phyloP scores from a whole-genome alignment of 2,113 vertebrate species.

The Myotis davidii region DNA sequence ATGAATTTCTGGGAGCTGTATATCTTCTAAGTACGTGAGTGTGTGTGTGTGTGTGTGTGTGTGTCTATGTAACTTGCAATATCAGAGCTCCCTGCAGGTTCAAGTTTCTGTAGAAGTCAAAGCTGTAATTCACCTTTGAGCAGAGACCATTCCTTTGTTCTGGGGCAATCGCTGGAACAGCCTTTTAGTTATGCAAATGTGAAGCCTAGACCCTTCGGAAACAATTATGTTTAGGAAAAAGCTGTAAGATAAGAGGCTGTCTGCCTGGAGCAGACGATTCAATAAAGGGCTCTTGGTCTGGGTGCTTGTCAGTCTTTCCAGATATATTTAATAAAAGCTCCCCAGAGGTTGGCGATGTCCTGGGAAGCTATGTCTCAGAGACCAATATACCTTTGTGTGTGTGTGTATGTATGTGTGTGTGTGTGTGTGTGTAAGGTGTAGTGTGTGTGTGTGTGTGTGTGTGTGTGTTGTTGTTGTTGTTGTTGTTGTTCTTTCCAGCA shows the following conservation, averaged over 20 bases:
- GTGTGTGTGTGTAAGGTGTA: neutral
- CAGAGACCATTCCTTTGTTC: neutral
- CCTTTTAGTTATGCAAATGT: slow-evolving; percentile 8
- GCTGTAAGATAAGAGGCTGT: neutral
- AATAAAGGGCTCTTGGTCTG: neutral
- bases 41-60: neutral
- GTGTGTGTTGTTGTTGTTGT: neutral
- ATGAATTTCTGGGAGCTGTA: neutral
- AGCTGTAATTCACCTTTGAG: slow-evolving; percentile 11
- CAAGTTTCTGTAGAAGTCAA: slow-evolving; percentile 31
- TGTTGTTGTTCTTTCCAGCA: neutral
- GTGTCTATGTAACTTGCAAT: neutral
- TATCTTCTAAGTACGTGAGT: neutral
- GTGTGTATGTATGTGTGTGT: neutral
- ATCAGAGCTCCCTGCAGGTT: neutral
- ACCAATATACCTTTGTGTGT: neutral
- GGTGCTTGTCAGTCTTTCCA: neutral
- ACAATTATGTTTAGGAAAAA: neutral
- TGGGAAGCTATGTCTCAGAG: neutral
- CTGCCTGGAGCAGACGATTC: neutral
- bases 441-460: neutral
- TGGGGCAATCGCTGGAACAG: neutral
- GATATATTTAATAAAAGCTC: neutral
- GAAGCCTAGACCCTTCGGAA: neutral
- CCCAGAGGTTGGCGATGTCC: neutral